Evolutionary conservation across 2,113 vertebrate genomes (phyloP).

Genomic region (Baryphthengus martii): DNA sequence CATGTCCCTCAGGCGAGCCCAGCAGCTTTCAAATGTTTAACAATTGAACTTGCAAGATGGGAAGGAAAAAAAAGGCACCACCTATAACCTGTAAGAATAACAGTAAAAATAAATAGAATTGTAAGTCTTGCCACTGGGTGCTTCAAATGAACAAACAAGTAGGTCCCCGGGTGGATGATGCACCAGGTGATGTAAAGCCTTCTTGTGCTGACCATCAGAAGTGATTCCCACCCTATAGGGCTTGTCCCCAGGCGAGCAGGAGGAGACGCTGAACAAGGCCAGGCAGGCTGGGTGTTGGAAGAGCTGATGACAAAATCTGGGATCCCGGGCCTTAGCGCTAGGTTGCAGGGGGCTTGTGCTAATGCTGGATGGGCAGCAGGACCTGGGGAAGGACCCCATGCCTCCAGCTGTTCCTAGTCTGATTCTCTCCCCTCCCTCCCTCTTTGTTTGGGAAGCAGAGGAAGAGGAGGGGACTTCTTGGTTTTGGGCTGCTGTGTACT

Average conservation of each 20-base stretch:
- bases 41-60: neutral
- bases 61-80: neutral
- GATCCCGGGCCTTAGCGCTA: neutral
- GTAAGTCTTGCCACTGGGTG: neutral
- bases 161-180: neutral
- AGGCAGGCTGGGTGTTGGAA: neutral
- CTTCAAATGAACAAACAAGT: fast-evolving
- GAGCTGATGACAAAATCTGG: neutral
- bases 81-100: neutral
- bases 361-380: neutral
- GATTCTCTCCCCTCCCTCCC: neutral
- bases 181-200: neutral
- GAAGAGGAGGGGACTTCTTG: neutral
- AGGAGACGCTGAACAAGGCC: neutral
- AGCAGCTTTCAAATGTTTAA: neutral
- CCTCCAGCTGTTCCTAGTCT: neutral
- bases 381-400: neutral
- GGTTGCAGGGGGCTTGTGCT: neutral
- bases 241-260: neutral
- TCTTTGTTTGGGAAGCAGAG: neutral
- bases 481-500: neutral
- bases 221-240: fast-evolving
- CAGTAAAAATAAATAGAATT: neutral
- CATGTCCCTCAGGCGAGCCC: neutral
- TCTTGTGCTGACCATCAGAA: neutral